A percentile compares a stretch with the other conserved stretches of the same genome.
phyloP scores from a whole-genome alignment of 2,888 invertebrate species.

The Drosophila mimica region DNA sequence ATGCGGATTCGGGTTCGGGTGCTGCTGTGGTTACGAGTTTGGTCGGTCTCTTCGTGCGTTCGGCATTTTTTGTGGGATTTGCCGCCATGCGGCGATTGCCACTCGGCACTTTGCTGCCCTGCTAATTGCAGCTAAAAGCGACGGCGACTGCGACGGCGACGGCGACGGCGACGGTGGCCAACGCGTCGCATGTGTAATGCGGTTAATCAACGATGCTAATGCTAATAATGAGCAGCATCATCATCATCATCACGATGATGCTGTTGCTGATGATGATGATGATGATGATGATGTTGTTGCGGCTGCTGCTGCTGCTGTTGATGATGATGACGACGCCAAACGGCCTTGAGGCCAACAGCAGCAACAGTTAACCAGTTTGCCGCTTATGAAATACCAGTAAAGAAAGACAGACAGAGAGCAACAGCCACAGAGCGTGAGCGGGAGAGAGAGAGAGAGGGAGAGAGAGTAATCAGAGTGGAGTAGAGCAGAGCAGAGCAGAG shows the following conservation, averaged over 20 bases:
- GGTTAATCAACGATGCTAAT: slow-evolving; percentile 68
- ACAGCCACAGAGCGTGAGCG: slow-evolving; percentile 1
- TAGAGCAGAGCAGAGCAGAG: slow-evolving; percentile 17
- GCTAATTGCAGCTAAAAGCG: slow-evolving; percentile 74
- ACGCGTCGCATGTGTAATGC: slow-evolving; percentile 76
- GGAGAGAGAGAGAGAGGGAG: slow-evolving; percentile 14
- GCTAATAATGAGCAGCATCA: slow-evolving; percentile 14
- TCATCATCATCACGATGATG: slow-evolving; percentile 24
- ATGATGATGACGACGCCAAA: slow-evolving; percentile 41
- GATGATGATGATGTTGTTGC: slow-evolving; percentile 5
- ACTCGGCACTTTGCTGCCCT: slow-evolving; percentile 56
- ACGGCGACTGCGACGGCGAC: slow-evolving; percentile 46
- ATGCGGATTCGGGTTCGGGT: slow-evolving; percentile 17
- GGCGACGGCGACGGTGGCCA: slow-evolving; percentile 47
- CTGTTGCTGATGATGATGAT: slow-evolving; percentile 22
- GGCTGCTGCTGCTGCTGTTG: slow-evolving; percentile 26
- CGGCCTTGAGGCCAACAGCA: slow-evolving; percentile 76
- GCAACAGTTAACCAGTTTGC: slow-evolving; percentile 65
- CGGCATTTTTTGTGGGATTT: slow-evolving; percentile 3
- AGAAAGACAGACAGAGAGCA: slow-evolving; percentile 38
- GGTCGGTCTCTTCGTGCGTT: not conserved
- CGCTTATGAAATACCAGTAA: slow-evolving; percentile 69
- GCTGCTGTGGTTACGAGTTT: slow-evolving; percentile 1
- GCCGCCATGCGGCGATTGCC: slow-evolving; percentile 11
- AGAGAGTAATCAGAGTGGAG: slow-evolving; percentile 13